phyloP scores from a whole-genome alignment of 2,888 invertebrate species.

The Hartigia nigra region DNA sequence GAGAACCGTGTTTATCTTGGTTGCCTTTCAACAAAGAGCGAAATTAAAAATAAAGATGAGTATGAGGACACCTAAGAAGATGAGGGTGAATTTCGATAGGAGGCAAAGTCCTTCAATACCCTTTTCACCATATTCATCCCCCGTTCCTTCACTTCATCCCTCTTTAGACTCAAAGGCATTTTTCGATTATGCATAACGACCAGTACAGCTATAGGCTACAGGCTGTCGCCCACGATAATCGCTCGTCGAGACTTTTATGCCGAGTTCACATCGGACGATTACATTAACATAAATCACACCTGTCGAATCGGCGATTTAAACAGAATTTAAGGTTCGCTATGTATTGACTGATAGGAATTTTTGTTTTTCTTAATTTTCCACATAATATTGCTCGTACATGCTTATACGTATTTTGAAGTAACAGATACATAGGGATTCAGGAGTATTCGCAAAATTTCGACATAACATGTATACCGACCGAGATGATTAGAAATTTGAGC shows the following conservation, averaged over 20 bases:
- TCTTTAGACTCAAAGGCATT: not conserved
- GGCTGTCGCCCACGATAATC: not conserved
- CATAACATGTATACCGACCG: not conserved
- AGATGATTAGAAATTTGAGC: not conserved
- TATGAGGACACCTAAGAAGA: not conserved
- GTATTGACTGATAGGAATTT: not conserved
- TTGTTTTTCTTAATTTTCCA: not conserved
- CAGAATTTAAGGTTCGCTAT: not conserved
- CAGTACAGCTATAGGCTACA: not conserved
- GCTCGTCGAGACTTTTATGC: not conserved
- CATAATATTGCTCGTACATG: not conserved
- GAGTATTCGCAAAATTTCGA: not conserved
- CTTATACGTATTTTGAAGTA: not conserved
- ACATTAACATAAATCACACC: not conserved
- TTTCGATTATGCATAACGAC: not conserved
- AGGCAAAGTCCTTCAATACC: not conserved
- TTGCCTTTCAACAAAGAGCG: not conserved
- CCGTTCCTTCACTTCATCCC: not conserved
- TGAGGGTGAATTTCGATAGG: not conserved
- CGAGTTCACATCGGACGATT: not conserved
- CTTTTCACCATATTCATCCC: not conserved
- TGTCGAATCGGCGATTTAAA: not conserved
- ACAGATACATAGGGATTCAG: not conserved
- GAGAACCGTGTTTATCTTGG: not conserved
- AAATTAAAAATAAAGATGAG: not conserved